Conservation (phyloP, 2,888 invertebrate species). For the Eupithecia vulgata region DNA sequence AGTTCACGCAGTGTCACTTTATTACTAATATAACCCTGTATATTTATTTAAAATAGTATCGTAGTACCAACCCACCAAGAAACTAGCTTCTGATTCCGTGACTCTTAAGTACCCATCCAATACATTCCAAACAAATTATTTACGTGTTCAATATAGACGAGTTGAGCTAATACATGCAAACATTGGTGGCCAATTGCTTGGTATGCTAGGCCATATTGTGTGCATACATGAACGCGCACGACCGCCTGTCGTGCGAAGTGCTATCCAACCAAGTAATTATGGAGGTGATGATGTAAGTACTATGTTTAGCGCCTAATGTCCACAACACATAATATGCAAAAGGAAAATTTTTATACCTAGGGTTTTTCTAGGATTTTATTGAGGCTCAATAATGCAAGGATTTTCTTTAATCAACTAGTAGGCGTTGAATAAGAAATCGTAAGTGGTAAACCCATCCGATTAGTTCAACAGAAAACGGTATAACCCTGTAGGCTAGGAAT, state of each 20-base stretch:
- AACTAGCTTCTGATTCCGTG: not conserved
- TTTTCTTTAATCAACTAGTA: not conserved
- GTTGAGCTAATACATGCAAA: slow-evolving; percentile 18
- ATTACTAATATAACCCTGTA: too few species aligned
- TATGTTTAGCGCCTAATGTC: slow-evolving; percentile 23
- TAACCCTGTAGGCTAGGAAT: not conserved
- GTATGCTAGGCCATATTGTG: slow-evolving; percentile 42
- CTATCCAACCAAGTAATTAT: slow-evolving; percentile 36
- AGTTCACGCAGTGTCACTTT: too few species aligned
- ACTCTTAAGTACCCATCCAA: not conserved
- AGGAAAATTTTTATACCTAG: not conserved
- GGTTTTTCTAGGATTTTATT: not conserved
- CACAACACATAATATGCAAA: not conserved
- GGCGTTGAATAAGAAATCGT: too few species aligned
- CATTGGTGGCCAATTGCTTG: slow-evolving; percentile 41
- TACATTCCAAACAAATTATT: not conserved
- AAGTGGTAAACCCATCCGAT: too few species aligned
- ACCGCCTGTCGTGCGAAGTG: slow-evolving; percentile 38
- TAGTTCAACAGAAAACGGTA: too few species aligned
- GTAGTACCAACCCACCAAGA: too few species aligned
- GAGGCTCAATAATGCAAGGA: not conserved
- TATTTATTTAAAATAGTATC: too few species aligned
- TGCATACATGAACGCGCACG: slow-evolving; percentile 41
- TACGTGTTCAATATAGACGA: not conserved
- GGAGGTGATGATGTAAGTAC: slow-evolving; percentile 20